Evolutionary conservation across 2,888 invertebrate genomes (phyloP).

Genomic region (Nemurella pictetii): DNA sequence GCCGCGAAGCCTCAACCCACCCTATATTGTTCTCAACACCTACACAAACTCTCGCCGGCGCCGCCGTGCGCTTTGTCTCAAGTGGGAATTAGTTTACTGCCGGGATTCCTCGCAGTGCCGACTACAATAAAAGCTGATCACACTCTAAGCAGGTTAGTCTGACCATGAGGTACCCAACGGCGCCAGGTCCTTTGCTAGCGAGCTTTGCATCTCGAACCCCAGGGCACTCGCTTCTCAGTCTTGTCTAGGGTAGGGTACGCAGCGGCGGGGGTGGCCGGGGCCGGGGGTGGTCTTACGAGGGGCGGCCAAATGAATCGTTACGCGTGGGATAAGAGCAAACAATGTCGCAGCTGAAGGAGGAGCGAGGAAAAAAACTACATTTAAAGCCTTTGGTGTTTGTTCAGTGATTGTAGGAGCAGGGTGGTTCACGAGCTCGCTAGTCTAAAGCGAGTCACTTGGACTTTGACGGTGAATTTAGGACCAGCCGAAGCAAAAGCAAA

Average conservation of each 20-base stretch:
- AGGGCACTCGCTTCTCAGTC: neutral
- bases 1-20: neutral
- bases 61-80: neutral
- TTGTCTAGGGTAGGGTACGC: neutral
- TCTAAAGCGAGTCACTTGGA: neutral
- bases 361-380: conserved; percentile 14
- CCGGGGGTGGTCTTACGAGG: neutral
- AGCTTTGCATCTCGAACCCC: neutral
- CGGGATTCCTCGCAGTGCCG: neutral
- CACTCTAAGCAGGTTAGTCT: neutral
- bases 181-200: neutral
- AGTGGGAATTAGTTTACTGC: neutral
- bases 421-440: neutral
- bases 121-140: neutral
- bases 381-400: conserved; percentile 32
- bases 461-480: conserved; percentile 19
- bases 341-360: conserved; percentile 23
- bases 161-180: neutral
- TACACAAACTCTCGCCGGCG: neutral
- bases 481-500: neutral
- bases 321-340: conserved; percentile 35
- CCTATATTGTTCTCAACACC: neutral
- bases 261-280: neutral
- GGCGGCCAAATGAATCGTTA: conserved; percentile 37
- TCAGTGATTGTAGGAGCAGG: conserved; percentile 13